These are phyloP conservation scores for Caenorhabditis remanei DNA, from an alignment of 1,140 invertebrate species.

Conservation along the genomic window DNA sequence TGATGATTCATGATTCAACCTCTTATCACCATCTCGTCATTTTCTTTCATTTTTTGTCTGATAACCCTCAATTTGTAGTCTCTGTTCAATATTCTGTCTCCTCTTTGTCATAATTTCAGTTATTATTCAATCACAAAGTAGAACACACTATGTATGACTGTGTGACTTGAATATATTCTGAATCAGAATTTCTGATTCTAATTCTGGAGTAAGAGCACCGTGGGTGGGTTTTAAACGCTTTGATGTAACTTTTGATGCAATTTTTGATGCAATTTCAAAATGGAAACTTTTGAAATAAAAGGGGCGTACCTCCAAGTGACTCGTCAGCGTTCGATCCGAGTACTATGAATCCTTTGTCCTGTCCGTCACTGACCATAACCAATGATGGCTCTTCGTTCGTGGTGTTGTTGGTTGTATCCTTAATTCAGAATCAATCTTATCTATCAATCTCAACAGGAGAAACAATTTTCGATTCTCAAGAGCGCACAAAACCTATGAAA, in stretches of 20 bases:
- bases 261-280: background rate
- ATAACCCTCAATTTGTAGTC: background rate
- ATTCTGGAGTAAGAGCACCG: too few relatives aligned
- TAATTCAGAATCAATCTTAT: too few relatives aligned
- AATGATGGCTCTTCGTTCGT: constrained; percentile 17
- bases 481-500: too few relatives aligned
- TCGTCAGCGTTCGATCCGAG: constrained; percentile 65
- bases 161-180: background rate
- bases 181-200: too few relatives aligned
- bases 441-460: background rate
- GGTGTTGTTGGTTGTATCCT: constrained; percentile 1
- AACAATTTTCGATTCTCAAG: constrained; percentile 5
- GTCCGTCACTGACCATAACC: constrained; percentile 14
- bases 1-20: constrained; percentile 1
- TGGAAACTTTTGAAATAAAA: background rate
- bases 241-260: background rate
- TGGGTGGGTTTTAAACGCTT: too few relatives aligned
- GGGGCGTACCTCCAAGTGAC: constrained; percentile 56
- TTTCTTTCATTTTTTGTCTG: background rate
- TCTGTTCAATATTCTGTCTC: background rate
- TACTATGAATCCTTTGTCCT: constrained; percentile 58
- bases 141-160: constrained; percentile 4
- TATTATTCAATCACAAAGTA: background rate
- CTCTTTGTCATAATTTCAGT: background rate
- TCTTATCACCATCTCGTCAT: background rate